Evolutionary conservation across 2,888 invertebrate genomes (phyloP), one percentile per base, ranked within the genome.

Genomic region (Hartigia nigra): DNA sequence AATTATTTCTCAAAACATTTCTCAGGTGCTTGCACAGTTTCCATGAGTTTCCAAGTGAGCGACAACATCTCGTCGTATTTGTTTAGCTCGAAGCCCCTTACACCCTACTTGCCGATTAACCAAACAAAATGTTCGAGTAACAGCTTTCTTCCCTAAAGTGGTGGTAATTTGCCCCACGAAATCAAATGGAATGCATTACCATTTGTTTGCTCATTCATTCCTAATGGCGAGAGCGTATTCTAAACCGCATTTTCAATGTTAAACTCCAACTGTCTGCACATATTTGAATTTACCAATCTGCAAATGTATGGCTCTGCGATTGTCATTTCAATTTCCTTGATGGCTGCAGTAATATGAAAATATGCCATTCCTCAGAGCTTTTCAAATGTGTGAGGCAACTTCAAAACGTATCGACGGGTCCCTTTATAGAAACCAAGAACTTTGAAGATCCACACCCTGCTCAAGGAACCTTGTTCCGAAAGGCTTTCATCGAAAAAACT

Each of bases 101-200:
- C 55, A 1, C 55, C 23, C 23, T 23, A 55, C 55, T 23, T 55
- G 23, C 23, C 55, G 55, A 55, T 55, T 55, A 55, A 23, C 23
- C 55, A 55, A 55, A 55, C 55, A 55, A 55, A 55, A 9, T 55
- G 23, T 23, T 23, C 23, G 23, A 23, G 55, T 55, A 55, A 55
- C 9, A 23, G 55, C 23, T 55, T 55, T 55, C 55, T 55, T 55
- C 55, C 55, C 14, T 9, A 55, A 23, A 55, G 23, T 55, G 55
- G 23, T 2, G 23, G 55, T 23, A 55, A 55, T 55, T 82, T 76
- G 79, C 69, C 36, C 76, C 78, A 69, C 31, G 36, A 79, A 84
- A 78, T 84, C 78, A 79, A 84, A 81, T 76, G 76, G 76, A 80
- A 81, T 76, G 35, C 79, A 70, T 77, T 74, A 85, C 37, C 39